These are phyloP conservation scores for Lepidurus arcticus DNA, from an alignment of 1,140 invertebrate species.

Conservation along the genomic window DNA sequence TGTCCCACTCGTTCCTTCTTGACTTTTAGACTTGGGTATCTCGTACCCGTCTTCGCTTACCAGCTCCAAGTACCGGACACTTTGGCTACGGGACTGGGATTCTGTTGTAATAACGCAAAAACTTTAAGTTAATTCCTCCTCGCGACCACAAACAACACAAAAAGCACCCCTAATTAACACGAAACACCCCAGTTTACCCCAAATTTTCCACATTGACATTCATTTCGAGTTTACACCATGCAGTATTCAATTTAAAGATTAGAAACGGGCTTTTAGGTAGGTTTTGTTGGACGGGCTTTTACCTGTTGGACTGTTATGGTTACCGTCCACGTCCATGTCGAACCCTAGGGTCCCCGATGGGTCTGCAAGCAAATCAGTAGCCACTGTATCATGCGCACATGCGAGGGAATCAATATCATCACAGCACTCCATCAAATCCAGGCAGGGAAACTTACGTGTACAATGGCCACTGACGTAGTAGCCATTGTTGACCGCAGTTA, in stretches of 20 bases:
- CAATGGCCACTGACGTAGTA: slow-evolving; percentile 39
- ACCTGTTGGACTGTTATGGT: slow-evolving; percentile 11
- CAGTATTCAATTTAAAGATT: too few species aligned
- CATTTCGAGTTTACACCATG: too few species aligned
- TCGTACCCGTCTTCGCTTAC: slow-evolving; percentile 16
- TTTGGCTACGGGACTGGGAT: slow-evolving; percentile 14
- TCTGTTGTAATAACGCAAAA: background rate
- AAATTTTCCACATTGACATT: too few species aligned
- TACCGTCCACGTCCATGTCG: slow-evolving; percentile 12
- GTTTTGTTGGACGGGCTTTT: background rate
- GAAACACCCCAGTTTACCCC: too few species aligned
- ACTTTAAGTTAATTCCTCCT: background rate
- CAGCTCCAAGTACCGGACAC: background rate
- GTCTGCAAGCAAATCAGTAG: slow-evolving; percentile 36
- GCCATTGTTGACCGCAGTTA: slow-evolving; percentile 39
- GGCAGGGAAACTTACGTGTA: slow-evolving; percentile 33
- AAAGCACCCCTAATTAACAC: too few species aligned
- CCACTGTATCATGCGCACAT: slow-evolving; percentile 41
- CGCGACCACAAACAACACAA: too few species aligned
- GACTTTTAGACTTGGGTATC: background rate
- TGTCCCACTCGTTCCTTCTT: background rate
- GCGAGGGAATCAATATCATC: slow-evolving; percentile 34
- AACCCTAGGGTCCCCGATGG: background rate
- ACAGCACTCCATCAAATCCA: background rate
- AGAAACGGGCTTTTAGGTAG: too few species aligned